Percentiles rank a stretch among this genome's conserved stretches.
Evolutionary conservation across 2,888 invertebrate species (phyloP).

Genomic region (Aethes cnicana): DNA sequence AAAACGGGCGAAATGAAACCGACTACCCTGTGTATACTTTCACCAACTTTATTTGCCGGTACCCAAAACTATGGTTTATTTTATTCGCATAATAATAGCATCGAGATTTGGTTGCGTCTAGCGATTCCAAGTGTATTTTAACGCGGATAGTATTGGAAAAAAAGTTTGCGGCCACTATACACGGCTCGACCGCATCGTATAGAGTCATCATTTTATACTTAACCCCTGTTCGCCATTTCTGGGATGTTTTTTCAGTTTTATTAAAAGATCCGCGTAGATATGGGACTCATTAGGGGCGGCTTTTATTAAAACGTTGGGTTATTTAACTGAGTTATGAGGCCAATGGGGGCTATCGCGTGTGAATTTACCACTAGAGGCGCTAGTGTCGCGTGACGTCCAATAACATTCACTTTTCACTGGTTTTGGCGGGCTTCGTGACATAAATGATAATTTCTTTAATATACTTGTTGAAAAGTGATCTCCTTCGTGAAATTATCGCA

Average conservation of each 20-base stretch:
- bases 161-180: constrained; percentile 25
- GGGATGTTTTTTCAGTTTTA: constrained; percentile 57
- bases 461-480: no score
- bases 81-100: not conserved
- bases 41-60: constrained; percentile 2
- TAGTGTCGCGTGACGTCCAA: no score
- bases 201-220: constrained; percentile 50
- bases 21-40: constrained; percentile 19
- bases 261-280: constrained; percentile 42
- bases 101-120: not conserved
- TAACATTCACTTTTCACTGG: no score
- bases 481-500: no score
- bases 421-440: no score
- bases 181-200: constrained; percentile 35
- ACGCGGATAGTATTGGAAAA: constrained; percentile 20
- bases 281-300: constrained; percentile 7
- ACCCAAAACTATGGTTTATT: not conserved
- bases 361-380: no score
- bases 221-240: constrained; percentile 49
- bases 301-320: constrained; percentile 4
- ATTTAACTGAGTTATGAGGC: not conserved
- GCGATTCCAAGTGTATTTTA: not conserved
- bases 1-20: constrained; percentile 26
- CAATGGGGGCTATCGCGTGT: constrained; percentile 7
- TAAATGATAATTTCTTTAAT: no score